Evolutionary conservation across 2,113 vertebrate species (phyloP).

Genomic region (Lates calcarifer): DNA sequence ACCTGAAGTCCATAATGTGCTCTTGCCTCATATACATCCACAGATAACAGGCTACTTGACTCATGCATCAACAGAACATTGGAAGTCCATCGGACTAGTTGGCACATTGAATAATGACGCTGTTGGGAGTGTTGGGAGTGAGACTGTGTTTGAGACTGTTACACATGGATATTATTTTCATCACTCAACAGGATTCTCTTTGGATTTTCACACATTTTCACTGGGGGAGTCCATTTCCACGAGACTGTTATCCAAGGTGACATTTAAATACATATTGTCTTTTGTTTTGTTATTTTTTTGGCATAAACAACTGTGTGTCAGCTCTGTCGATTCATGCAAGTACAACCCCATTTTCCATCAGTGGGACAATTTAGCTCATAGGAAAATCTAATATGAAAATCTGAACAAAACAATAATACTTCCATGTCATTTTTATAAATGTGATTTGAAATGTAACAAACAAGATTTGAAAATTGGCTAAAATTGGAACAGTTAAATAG

Average conservation of each 20-base stretch:
- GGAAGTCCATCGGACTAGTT: too few relatives aligned
- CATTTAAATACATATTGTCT: not conserved
- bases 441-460: slow-evolving; percentile 4
- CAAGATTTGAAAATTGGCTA: not conserved
- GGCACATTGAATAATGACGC: too few relatives aligned
- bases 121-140: too few relatives aligned
- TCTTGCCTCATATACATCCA: too few relatives aligned
- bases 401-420: not conserved
- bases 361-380: not conserved
- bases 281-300: slow-evolving; percentile 3
- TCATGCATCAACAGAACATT: too few relatives aligned
- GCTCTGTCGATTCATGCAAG: not conserved
- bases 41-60: too few relatives aligned
- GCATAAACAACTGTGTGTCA: not conserved
- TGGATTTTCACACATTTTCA: not conserved
- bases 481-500: not conserved
- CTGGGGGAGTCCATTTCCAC: not conserved
- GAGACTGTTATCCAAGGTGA: not conserved
- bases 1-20: too few relatives aligned
- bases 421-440: slow-evolving; percentile 4
- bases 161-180: too few relatives aligned
- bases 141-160: too few relatives aligned
- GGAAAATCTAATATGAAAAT: not conserved
- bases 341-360: not conserved
- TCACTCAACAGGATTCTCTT: too few relatives aligned